A percentile compares a stretch with the other conserved stretches of the same genome.
These are phyloP conservation scores for Desmophyllum pertusum DNA, from an alignment of 92 coral and sea anemone species.

Conservation along the genomic window DNA sequence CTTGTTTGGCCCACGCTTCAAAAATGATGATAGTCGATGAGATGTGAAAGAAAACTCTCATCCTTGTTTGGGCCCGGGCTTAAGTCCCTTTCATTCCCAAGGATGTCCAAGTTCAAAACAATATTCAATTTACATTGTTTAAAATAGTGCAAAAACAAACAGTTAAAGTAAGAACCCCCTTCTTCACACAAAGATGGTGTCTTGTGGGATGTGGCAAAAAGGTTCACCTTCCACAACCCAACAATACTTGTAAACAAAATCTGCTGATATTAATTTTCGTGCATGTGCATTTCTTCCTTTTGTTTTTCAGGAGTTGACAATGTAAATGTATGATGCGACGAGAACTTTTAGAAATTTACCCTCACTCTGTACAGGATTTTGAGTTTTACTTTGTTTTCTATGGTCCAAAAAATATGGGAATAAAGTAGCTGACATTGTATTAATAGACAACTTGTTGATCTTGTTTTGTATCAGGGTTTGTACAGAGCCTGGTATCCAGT, in stretches of 20 bases:
- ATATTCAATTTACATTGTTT: no score
- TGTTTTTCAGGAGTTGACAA: constrained; percentile 49
- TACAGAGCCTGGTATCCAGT: background rate
- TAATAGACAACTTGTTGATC: background rate
- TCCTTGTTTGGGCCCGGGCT: no score
- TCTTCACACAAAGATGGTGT: no score
- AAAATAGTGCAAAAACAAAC: no score
- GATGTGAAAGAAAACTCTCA: no score
- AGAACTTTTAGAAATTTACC: constrained; percentile 11
- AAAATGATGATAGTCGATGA: no score
- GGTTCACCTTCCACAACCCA: background rate
- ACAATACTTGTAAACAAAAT: no score
- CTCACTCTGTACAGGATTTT: constrained; percentile 47
- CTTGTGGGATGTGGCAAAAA: no score
- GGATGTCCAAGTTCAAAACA: no score
- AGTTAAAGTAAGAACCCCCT: no score
- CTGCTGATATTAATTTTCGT: background rate
- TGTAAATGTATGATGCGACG: constrained; percentile 13
- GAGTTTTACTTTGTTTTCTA: constrained; percentile 13
- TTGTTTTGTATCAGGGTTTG: background rate
- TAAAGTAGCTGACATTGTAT: constrained; percentile 9
- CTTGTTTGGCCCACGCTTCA: no score
- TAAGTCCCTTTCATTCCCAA: no score
- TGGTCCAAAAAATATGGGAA: constrained; percentile 18
- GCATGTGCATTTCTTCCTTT: background rate